Conservation (phyloP, 1,140 invertebrate species). For the Ceratina japonica region DNA sequence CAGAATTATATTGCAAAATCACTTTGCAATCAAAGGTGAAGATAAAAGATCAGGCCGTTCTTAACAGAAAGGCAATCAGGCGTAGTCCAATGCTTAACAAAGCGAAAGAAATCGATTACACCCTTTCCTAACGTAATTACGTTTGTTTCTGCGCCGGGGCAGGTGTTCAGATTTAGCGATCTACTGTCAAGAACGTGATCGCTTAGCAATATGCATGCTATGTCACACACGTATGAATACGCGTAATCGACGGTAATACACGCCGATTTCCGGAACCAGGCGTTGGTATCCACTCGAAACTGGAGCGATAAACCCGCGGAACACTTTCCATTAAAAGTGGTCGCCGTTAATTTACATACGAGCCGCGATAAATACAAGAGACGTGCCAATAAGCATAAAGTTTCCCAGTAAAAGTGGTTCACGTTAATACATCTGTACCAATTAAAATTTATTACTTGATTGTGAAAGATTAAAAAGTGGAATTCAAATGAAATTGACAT, state of each 20-base stretch:
- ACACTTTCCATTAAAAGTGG: constrained; percentile 37
- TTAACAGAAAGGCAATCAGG: constrained; percentile 25
- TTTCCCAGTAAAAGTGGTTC: constrained; percentile 21
- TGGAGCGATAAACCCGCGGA: constrained; percentile 21
- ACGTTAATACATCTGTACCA: background rate
- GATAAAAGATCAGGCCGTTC: constrained; percentile 6
- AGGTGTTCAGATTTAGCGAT: background rate
- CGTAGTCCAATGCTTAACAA: constrained; percentile 15
- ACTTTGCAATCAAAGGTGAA: background rate
- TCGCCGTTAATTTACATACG: constrained; percentile 7
- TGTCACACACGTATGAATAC: background rate
- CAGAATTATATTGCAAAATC: background rate
- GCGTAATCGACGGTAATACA: background rate
- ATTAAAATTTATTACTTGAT: no score
- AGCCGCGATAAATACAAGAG: background rate
- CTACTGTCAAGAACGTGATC: background rate
- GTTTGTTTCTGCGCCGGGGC: background rate
- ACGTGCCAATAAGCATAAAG: background rate
- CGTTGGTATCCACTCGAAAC: constrained; percentile 1
- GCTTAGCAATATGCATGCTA: background rate
- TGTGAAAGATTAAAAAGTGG: background rate
- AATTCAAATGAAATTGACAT: background rate
- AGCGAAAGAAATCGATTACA: constrained; percentile 27
- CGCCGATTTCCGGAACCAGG: background rate
- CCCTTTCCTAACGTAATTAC: background rate